Conservation (phyloP, 1,140 invertebrate species). For the Bombus soroeensis region DNA sequence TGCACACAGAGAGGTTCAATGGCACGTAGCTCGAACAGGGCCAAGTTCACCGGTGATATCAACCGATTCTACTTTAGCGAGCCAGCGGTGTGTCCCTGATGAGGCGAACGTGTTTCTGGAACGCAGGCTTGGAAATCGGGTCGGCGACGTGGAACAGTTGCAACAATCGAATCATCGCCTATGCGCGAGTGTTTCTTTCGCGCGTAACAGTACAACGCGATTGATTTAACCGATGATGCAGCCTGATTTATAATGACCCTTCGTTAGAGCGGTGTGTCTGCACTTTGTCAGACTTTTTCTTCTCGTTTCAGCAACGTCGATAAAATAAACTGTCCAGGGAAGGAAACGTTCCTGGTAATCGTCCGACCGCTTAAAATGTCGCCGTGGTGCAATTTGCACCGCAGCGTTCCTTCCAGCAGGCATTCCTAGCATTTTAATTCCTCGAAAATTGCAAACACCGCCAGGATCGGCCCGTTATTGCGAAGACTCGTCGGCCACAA, state of each 20-base stretch:
- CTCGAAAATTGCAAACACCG: background rate
- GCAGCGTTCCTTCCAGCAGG: background rate
- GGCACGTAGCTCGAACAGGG: background rate
- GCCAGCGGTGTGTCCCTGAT: background rate
- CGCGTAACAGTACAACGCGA: background rate
- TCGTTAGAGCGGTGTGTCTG: background rate
- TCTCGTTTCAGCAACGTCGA: background rate
- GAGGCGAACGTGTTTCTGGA: background rate
- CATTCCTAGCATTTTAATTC: constrained; percentile 9
- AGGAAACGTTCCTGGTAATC: background rate
- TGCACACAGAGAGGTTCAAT: background rate
- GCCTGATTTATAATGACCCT: background rate
- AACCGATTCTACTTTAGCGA: background rate
- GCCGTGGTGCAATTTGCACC: background rate
- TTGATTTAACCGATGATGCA: background rate
- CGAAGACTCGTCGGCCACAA: no score
- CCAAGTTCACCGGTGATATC: background rate
- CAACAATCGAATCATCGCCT: background rate
- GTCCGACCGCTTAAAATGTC: background rate
- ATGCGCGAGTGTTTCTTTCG: background rate
- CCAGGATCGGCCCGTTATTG: background rate
- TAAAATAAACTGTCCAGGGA: background rate
- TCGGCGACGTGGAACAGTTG: background rate
- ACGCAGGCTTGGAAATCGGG: constrained; percentile 24
- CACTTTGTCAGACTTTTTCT: background rate